Percentiles rank a stretch among this genome's conserved stretches.
These are phyloP conservation scores for Plagiodera versicolora DNA, from an alignment of 2,888 invertebrate genomes.

Conservation along the genomic window DNA sequence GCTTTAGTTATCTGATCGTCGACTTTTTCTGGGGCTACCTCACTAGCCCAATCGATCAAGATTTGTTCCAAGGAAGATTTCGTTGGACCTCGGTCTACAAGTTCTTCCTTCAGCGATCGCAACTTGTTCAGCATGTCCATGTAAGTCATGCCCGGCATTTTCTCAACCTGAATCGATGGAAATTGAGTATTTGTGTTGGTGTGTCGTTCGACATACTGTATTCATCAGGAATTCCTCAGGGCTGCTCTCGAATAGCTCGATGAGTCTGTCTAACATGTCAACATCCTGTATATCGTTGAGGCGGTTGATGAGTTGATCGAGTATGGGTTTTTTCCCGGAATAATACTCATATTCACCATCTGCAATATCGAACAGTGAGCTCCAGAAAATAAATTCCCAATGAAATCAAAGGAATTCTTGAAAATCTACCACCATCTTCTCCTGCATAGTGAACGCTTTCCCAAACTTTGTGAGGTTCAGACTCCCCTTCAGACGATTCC, in stretches of 20 bases:
- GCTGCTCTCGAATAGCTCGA: constrained; percentile 38
- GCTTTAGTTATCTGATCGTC: constrained; percentile 38
- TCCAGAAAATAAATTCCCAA: too few species aligned
- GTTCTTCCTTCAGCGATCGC: constrained; percentile 29
- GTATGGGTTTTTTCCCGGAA: not conserved
- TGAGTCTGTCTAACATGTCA: constrained; percentile 37
- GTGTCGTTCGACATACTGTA: constrained; percentile 4
- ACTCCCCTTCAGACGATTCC: constrained; percentile 12
- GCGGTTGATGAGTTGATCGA: constrained; percentile 19
- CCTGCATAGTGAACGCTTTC: constrained; percentile 16
- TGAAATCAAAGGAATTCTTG: not conserved
- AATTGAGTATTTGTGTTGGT: too few species aligned
- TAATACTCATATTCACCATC: constrained; percentile 1
- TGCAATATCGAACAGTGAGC: too few species aligned
- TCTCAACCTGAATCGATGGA: not conserved
- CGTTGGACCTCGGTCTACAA: constrained; percentile 11
- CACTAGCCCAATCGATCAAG: constrained; percentile 43
- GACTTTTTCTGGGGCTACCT: constrained; percentile 41
- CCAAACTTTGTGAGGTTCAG: not conserved
- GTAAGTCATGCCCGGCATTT: constrained; percentile 37
- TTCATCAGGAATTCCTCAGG: constrained; percentile 37
- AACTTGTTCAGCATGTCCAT: constrained; percentile 38
- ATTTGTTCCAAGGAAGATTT: constrained; percentile 37
- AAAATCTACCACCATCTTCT: not conserved
- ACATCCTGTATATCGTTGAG: constrained; percentile 20